Evolutionary conservation across 2,113 vertebrate genomes (phyloP).

Genomic region (Odobenus rosmarus): DNA sequence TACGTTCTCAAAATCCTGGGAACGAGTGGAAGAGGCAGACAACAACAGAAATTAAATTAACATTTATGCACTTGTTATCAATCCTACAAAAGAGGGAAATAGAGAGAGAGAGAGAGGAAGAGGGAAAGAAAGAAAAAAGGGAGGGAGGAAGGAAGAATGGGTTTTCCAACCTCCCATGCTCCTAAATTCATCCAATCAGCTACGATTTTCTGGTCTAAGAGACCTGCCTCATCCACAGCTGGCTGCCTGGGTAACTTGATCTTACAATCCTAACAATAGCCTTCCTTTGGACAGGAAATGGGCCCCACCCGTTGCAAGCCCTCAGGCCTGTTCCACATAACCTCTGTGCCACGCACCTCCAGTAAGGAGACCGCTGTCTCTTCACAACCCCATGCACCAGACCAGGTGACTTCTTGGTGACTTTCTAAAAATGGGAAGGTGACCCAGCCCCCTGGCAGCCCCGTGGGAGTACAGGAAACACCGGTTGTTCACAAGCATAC

Average conservation of each 20-base stretch:
- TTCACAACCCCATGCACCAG: neutral
- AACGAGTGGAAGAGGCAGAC: neutral
- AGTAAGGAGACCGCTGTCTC: neutral
- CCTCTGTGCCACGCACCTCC: neutral
- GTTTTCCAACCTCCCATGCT: neutral
- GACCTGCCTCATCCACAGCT: neutral
- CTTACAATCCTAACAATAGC: neutral
- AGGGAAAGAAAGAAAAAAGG: neutral
- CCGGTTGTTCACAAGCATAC: neutral
- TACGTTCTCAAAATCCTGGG: neutral
- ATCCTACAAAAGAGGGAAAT: neutral
- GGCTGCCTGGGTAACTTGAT: neutral
- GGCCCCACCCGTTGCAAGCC: neutral
- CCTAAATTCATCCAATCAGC: neutral
- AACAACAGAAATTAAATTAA: neutral
- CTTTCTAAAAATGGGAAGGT: neutral
- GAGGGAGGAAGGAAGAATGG: neutral
- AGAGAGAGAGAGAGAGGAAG: neutral
- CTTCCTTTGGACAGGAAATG: neutral
- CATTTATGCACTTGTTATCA: neutral
- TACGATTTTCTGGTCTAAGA: no score
- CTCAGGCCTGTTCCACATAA: neutral
- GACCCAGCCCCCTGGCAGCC: neutral
- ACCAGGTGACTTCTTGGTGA: neutral
- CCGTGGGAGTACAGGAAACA: no score